Conservation (phyloP, 2,888 invertebrate genomes). For the Seladonia tumulorum region DNA sequence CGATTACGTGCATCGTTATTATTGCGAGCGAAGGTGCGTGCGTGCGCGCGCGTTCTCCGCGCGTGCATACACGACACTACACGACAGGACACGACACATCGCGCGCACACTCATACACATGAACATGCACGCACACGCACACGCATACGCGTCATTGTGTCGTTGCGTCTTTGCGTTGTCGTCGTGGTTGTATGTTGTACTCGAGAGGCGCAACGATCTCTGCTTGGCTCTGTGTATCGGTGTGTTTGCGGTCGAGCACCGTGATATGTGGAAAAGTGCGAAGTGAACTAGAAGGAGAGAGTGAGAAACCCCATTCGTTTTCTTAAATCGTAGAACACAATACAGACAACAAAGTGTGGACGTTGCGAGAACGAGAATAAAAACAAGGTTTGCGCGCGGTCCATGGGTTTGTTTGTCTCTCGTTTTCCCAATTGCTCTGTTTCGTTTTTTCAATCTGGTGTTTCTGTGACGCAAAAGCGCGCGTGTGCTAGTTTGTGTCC, state of each 20-base stretch:
- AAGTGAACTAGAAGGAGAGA: slow-evolving; percentile 45
- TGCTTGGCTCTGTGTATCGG: slow-evolving; percentile 33
- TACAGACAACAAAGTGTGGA: slow-evolving; percentile 28
- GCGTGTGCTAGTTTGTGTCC: slow-evolving; percentile 36
- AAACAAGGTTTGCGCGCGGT: slow-evolving; percentile 24
- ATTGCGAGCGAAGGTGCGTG: slow-evolving; percentile 64
- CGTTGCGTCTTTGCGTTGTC: not conserved
- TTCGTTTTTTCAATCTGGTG: slow-evolving; percentile 14
- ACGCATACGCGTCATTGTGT: not conserved
- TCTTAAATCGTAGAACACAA: slow-evolving; percentile 21
- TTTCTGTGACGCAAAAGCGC: slow-evolving; percentile 30
- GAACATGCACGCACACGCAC: not conserved
- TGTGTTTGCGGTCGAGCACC: slow-evolving; percentile 40
- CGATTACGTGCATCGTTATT: slow-evolving; percentile 67
- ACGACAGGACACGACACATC: slow-evolving; percentile 1
- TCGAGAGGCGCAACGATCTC: slow-evolving; percentile 65
- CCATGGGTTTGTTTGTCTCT: slow-evolving; percentile 7
- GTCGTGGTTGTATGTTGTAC: slow-evolving; percentile 37
- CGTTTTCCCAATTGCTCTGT: slow-evolving; percentile 23
- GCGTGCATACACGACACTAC: slow-evolving; percentile 47
- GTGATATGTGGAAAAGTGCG: slow-evolving; percentile 64
- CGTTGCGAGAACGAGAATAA: slow-evolving; percentile 13
- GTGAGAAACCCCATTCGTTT: slow-evolving; percentile 29
- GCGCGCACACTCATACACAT: not conserved
- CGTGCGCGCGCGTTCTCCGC: slow-evolving; percentile 55